Percentiles rank a stretch among this genome's conserved stretches.
Conservation (phyloP, 2,797 vertebrate species). For the Melanogrammus aeglefinus region DNA sequence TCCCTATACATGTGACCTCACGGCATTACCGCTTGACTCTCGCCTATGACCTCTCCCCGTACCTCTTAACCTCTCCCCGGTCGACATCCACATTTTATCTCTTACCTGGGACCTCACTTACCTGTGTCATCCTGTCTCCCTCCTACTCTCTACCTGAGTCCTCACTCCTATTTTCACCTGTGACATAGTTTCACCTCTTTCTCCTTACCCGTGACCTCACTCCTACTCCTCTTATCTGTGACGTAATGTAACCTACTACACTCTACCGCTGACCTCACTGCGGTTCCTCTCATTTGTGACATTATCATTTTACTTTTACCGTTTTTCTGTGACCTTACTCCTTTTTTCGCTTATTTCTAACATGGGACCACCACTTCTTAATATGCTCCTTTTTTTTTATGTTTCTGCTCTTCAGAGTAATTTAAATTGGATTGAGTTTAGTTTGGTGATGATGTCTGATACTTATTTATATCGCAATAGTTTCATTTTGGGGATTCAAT, state of each 20-base stretch:
- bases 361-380: background rate
- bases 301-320: background rate
- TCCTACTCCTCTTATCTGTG: background rate
- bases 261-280: background rate
- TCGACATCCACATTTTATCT: background rate
- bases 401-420: background rate
- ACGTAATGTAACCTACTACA: background rate
- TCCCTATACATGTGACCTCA: background rate
- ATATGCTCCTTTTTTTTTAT: background rate
- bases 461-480: background rate
- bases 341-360: background rate
- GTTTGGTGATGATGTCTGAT: background rate
- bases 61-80: background rate
- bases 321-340: too few species aligned
- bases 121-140: background rate
- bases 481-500: background rate
- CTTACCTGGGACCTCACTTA: background rate
- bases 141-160: too few species aligned
- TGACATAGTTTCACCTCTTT: too few species aligned
- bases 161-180: background rate
- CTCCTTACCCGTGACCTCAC: background rate
- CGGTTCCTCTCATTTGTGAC: background rate
- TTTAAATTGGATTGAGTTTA: background rate
- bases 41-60: background rate
- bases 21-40: background rate